Conservation (phyloP, 1,140 invertebrate species). For the Zaprionus camerounensis region DNA sequence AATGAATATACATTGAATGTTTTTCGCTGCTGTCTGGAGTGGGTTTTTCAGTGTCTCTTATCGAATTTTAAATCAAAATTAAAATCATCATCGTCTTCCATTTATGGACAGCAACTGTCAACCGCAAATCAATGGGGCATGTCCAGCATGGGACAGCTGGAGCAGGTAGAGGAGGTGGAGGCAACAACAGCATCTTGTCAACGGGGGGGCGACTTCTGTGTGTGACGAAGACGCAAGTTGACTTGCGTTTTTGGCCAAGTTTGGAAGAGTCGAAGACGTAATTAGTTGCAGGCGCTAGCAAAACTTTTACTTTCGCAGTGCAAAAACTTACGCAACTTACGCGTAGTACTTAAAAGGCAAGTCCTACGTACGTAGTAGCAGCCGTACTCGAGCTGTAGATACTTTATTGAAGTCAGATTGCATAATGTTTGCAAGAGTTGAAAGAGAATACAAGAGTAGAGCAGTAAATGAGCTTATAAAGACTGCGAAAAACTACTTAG, state of each 20-base stretch:
- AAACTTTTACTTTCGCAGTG: constrained; percentile 39
- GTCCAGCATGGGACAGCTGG: constrained; percentile 12
- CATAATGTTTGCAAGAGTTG: constrained; percentile 2
- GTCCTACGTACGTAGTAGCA: constrained; percentile 3
- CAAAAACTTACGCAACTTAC: constrained; percentile 32
- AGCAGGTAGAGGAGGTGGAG: neutral
- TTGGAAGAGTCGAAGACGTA: constrained; percentile 13
- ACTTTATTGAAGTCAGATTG: neutral
- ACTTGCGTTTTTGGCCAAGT: constrained; percentile 14
- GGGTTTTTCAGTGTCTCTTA: neutral
- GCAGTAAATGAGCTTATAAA: neutral
- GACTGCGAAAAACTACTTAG: neutral
- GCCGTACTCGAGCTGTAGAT: neutral
- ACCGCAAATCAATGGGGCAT: constrained; percentile 22
- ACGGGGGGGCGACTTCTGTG: neutral
- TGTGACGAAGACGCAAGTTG: neutral
- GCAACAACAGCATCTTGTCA: constrained; percentile 22
- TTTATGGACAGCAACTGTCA: constrained; percentile 52
- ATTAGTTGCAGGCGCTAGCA: constrained; percentile 37
- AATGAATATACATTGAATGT: constrained; percentile 7
- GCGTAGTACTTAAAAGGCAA: constrained; percentile 39
- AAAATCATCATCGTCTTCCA: constrained; percentile 19
- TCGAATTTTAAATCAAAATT: constrained; percentile 15
- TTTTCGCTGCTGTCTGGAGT: neutral
- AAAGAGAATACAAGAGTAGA: neutral